Percentiles rank a stretch among this genome's conserved stretches.
Evolutionary conservation across 2,888 invertebrate species (phyloP).

Genomic region (Apantesis nais): DNA sequence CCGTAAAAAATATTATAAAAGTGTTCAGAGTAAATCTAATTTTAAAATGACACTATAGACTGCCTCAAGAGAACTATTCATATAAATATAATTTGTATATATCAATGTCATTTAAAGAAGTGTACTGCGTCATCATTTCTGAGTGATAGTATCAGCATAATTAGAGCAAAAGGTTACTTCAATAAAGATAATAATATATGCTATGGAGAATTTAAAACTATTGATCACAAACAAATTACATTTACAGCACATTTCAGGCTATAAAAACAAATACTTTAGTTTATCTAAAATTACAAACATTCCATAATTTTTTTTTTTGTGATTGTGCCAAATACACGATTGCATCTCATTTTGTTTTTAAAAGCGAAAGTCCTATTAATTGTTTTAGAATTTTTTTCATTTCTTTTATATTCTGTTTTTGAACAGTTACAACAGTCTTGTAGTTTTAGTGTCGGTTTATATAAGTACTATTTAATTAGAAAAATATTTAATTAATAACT

Average conservation of each 20-base stretch:
- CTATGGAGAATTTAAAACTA: constrained; percentile 29
- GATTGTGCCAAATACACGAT: not conserved
- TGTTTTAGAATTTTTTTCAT: not conserved
- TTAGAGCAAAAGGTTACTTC: constrained; percentile 73
- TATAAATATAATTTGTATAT: constrained; percentile 27
- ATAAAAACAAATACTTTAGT: not conserved
- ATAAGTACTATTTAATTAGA: not conserved
- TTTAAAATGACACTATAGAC: constrained; percentile 45
- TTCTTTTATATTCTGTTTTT: not conserved
- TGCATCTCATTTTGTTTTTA: not conserved
- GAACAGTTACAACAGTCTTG: not conserved
- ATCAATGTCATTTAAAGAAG: constrained; percentile 34
- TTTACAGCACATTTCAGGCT: constrained; percentile 23
- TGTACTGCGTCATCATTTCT: constrained; percentile 55
- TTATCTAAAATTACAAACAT: constrained; percentile 2
- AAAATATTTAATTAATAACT: not conserved
- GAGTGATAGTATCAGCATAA: constrained; percentile 58
- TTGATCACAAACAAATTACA: constrained; percentile 1
- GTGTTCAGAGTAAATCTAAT: constrained; percentile 32
- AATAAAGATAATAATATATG: constrained; percentile 68
- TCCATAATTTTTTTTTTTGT: not conserved
- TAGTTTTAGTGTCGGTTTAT: not conserved
- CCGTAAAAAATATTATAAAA: not conserved
- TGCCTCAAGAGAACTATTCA: constrained; percentile 25
- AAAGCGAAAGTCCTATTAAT: not conserved